Base-by-base conservation (phyloP, 2,797 vertebrate species). In the Fratercula arctica region DNA sequence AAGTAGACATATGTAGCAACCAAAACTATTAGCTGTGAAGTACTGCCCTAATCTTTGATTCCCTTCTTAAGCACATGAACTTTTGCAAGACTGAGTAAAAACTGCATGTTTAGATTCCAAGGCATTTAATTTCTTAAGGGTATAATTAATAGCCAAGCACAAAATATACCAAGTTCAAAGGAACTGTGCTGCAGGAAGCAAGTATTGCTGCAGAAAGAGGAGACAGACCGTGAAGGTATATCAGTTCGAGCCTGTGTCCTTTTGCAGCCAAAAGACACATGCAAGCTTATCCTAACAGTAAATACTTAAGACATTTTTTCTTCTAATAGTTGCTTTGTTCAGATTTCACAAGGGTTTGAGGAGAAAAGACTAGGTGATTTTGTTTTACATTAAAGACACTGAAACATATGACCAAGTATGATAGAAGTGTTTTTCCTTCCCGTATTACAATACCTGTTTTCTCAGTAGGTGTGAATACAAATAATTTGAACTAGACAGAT, bases 1-100 rank as follows among this genome's bases (percentile, higher is more conserved):
- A 39, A 66, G 35, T 6, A 73, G 21, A 46, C 3, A n/a, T 0
- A 29, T 0, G 0, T 0, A 72, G 35, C 15, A 59, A 26, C 26
- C 69, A 51, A 73, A 87, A 64, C 25, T 51, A 29, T 1, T 51
- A 43, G 6, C 46, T 70, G 21, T 28, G 24, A 79, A 76, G 11
- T 28, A 35, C 2, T 29, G 20, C 3, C 37, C 48, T 57, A 48
- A 61, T 50, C 45, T 79, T 64, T 45, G 18, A 46, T 43, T 79
- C 17, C 7, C 31, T 74, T 85, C 67, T 54, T 14, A 37, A 82
- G 64, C 29, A 72, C 33, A 16, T 1, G 37, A n/a, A n/a, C 16
- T 69, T 90, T 31, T 7, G 3, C 54, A 79, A 83, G 25, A 54
- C 60, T 48, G 43, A 83, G 31, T 10, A 89, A 94, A 89, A 76